A percentile compares a stretch with the other conserved stretches of the same genome.
Conservation (phyloP, 1,140 invertebrate species). For the Drosophila obscura region DNA sequence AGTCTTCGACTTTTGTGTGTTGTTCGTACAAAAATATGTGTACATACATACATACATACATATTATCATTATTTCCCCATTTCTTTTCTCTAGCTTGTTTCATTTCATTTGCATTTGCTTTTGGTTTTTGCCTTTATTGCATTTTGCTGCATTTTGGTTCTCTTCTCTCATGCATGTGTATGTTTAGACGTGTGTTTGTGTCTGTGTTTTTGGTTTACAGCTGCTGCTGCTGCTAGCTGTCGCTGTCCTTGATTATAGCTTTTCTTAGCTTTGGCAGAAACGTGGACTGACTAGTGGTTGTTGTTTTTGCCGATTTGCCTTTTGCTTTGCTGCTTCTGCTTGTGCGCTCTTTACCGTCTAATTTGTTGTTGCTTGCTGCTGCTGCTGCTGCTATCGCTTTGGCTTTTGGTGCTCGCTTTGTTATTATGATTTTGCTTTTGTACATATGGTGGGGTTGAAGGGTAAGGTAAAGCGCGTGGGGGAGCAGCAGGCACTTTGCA, state of each 20-base stretch:
- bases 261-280: conserved; percentile 65
- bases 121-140: conserved; percentile 12
- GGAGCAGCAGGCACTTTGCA: conserved; percentile 6
- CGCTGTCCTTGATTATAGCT: conserved; percentile 74
- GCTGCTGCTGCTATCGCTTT: conserved; percentile 3
- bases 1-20: no score
- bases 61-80: conserved; percentile 20
- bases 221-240: conserved; percentile 47
- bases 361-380: conserved; percentile 28
- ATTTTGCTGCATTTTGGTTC: conserved; percentile 1
- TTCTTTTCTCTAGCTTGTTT: conserved; percentile 1
- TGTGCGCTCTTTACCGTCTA: conserved; percentile 35
- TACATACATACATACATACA: conserved; percentile 5
- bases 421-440: conserved; percentile 74
- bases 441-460: conserved; percentile 49
- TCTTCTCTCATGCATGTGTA: not conserved
- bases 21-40: no score
- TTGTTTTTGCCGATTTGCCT: conserved; percentile 23
- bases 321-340: conserved; percentile 27
- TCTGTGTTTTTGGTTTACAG: conserved; percentile 19
- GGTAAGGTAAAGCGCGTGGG: conserved; percentile 25
- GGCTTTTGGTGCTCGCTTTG: conserved; percentile 55
- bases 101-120: conserved; percentile 5
- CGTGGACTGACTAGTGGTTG: conserved; percentile 47
- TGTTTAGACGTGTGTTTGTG: not conserved